Percentiles rank a stretch among this genome's conserved stretches.
Conservation (phyloP, 2,888 invertebrate genomes). For the Ypsolopha sequella region DNA sequence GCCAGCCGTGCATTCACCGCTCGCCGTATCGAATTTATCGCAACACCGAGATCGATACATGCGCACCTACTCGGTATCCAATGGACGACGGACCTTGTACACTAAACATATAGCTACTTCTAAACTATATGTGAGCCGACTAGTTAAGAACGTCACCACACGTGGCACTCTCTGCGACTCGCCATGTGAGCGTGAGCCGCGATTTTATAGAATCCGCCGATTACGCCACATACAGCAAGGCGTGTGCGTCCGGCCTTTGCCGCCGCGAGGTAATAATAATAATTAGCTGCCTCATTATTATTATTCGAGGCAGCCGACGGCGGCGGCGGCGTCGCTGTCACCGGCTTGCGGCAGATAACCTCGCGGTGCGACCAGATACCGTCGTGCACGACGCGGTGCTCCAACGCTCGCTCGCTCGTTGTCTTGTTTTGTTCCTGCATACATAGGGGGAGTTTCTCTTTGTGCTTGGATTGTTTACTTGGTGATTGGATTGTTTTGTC, state of each 20-base stretch:
- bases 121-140: constrained; percentile 10
- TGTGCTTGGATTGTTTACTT: constrained; percentile 1
- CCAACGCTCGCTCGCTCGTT: background rate
- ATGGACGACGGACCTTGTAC: constrained; percentile 27
- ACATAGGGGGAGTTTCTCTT: background rate
- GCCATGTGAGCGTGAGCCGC: constrained; percentile 32
- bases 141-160: constrained; percentile 36
- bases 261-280: constrained; percentile 48
- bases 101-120: constrained; percentile 32
- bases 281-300: constrained; percentile 52
- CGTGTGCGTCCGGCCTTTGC: constrained; percentile 26
- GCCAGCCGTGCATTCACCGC: constrained; percentile 52
- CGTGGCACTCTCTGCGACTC: constrained; percentile 32
- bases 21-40: constrained; percentile 59
- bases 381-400: constrained; percentile 21
- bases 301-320: constrained; percentile 29
- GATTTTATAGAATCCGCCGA: constrained; percentile 51
- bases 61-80: constrained; percentile 19
- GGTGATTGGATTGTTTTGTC: constrained; percentile 2
- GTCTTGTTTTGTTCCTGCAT: background rate
- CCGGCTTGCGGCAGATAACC: constrained; percentile 45
- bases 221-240: constrained; percentile 43
- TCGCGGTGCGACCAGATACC: constrained; percentile 29
- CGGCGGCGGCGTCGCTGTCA: constrained; percentile 33
- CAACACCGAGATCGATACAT: constrained; percentile 45